Percentiles rank a stretch among this genome's conserved stretches.
These are phyloP conservation scores for Anguilla anguilla DNA, from an alignment of 2,797 vertebrate genomes.

Conservation along the genomic window DNA sequence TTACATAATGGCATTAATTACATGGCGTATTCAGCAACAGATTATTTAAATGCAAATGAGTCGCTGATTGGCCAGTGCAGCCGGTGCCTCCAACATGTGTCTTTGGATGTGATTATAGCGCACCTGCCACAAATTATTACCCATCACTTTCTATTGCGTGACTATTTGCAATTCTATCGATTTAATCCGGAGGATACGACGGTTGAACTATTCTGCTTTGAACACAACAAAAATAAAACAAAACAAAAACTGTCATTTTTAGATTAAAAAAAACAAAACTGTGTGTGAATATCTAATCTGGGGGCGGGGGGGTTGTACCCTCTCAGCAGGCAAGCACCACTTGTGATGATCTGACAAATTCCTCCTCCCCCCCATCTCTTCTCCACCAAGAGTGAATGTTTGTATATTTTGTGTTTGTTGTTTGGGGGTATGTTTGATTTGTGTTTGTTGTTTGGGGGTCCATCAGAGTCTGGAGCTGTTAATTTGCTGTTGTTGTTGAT, in stretches of 20 bases:
- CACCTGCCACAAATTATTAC: not conserved
- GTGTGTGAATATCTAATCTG: too few relatives aligned
- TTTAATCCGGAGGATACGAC: not conserved
- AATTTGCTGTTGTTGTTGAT: conserved; percentile 18
- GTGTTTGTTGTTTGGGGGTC: conserved; percentile 7
- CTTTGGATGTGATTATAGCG: not conserved
- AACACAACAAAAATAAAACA: not conserved
- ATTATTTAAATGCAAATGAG: not conserved
- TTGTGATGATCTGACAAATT: not conserved
- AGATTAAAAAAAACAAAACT: too few relatives aligned
- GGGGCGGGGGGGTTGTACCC: too few relatives aligned
- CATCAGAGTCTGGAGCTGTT: conserved; percentile 30
- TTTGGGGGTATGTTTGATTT: conserved; percentile 12
- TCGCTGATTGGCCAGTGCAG: not conserved
- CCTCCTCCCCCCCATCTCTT: not conserved
- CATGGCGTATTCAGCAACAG: not conserved
- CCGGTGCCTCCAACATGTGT: not conserved
- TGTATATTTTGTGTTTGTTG: conserved; percentile 3
- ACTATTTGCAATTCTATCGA: not conserved
- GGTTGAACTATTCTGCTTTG: not conserved
- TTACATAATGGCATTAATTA: not conserved
- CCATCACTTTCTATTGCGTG: not conserved
- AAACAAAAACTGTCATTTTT: too few relatives aligned
- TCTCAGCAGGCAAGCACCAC: not conserved
- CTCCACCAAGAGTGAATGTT: not conserved